These are phyloP conservation scores for Elgaria multicarinata DNA, from an alignment of 2,113 vertebrate species.

Conservation along the genomic window DNA sequence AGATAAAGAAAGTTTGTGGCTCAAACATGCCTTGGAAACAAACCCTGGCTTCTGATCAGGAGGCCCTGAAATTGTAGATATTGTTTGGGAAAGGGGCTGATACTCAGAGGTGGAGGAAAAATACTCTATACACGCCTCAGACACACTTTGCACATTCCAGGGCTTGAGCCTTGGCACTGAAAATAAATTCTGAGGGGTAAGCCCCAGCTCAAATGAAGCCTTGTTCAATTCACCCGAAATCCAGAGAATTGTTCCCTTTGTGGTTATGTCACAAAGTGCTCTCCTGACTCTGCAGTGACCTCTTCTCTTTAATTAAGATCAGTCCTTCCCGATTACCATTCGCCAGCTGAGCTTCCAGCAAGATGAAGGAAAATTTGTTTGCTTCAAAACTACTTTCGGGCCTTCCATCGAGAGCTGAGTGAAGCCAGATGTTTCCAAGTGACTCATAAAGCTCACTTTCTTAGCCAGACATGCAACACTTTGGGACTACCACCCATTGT, in stretches of 20 bases:
- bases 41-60: background rate
- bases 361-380: slow-evolving; percentile 66
- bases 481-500: slow-evolving; percentile 19
- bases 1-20: background rate
- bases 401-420: slow-evolving; percentile 54
- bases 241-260: background rate
- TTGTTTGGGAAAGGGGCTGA: background rate
- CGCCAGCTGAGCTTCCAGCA: slow-evolving; percentile 45
- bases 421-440: slow-evolving; percentile 65
- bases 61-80: background rate
- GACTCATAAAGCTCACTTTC: slow-evolving; percentile 49
- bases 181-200: background rate
- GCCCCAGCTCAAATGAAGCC: background rate
- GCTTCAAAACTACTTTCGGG: slow-evolving; percentile 52
- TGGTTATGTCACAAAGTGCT: background rate
- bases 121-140: background rate
- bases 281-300: slow-evolving; percentile 37
- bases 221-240: slow-evolving; percentile 5
- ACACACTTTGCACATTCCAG: background rate
- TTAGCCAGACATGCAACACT: slow-evolving; percentile 24
- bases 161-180: background rate
- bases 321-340: slow-evolving; percentile 21
- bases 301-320: slow-evolving; percentile 7
- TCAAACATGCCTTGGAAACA: background rate
- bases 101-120: background rate